Percentiles rank a stretch among this genome's conserved stretches.
These are phyloP conservation scores for Oreochromis niloticus DNA, from an alignment of 2,113 vertebrate genomes.

Conservation along the genomic window DNA sequence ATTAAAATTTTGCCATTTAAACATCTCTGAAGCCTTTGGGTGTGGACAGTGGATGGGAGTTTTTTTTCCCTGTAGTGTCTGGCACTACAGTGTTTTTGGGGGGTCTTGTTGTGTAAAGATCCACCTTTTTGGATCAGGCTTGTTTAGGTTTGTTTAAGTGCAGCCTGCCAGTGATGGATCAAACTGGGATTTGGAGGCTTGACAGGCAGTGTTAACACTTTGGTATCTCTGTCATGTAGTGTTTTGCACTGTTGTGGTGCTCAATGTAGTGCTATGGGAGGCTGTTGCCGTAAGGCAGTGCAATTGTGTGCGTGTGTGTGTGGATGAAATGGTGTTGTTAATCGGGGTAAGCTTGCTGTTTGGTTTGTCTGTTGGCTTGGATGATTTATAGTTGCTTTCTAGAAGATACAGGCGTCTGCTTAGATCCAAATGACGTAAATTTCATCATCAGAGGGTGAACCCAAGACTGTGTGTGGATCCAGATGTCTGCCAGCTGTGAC, in stretches of 20 bases:
- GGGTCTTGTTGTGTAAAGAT: not conserved
- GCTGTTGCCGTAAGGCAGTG: accelerated
- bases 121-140: not conserved
- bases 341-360: not conserved
- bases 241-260: not conserved
- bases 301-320: accelerated
- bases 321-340: not conserved
- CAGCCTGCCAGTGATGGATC: not conserved
- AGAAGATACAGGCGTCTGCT: not conserved
- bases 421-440: not conserved
- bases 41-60: accelerated
- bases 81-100: not conserved
- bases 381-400: not conserved
- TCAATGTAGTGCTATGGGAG: not conserved
- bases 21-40: accelerated
- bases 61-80: not conserved
- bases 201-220: not conserved
- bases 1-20: accelerated
- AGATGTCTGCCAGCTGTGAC: not conserved
- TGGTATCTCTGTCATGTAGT: not conserved
- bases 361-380: not conserved
- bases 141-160: not conserved
- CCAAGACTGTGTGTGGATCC: not conserved
- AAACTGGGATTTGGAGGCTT: not conserved
- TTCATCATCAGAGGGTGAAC: not conserved